phyloP scores from a whole-genome alignment of 2,888 invertebrate genomes.

The Nomada lathburiana region DNA sequence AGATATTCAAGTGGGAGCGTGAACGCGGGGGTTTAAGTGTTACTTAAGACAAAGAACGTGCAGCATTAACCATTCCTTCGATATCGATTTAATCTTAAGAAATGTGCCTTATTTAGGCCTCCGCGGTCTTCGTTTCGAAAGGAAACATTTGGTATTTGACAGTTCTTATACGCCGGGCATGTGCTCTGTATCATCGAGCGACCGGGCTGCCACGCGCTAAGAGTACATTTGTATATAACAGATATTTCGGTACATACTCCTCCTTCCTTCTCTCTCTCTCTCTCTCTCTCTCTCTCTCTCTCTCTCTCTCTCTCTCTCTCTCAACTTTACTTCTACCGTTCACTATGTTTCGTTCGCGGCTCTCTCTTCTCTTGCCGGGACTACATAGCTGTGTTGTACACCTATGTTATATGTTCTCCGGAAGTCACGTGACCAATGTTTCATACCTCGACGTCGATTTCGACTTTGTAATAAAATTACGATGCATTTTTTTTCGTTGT shows the following conservation, averaged over 20 bases:
- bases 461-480: conserved; percentile 40
- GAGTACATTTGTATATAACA: conserved; percentile 19
- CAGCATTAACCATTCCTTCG: conserved; percentile 49
- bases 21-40: conserved; percentile 55
- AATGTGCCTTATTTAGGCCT: conserved; percentile 17
- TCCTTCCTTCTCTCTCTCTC: conserved; percentile 7
- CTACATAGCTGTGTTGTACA: neutral
- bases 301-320: conserved; percentile 10
- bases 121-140: conserved; percentile 7
- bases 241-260: conserved; percentile 64
- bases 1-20: conserved; percentile 30
- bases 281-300: conserved; percentile 8
- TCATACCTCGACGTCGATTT: conserved; percentile 43
- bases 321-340: neutral
- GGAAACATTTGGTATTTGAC: conserved; percentile 51
- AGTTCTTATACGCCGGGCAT: conserved; percentile 49
- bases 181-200: conserved; percentile 50
- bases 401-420: conserved; percentile 3
- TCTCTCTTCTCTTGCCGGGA: conserved; percentile 12
- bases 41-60: conserved; percentile 47
- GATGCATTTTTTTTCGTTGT: conserved; percentile 44
- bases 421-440: conserved; percentile 47
- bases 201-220: conserved; percentile 35
- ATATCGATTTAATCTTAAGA: conserved; percentile 55
- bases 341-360: neutral